Base-by-base conservation (phyloP, 2,888 invertebrate species). In the Anthrax anthrax region DNA sequence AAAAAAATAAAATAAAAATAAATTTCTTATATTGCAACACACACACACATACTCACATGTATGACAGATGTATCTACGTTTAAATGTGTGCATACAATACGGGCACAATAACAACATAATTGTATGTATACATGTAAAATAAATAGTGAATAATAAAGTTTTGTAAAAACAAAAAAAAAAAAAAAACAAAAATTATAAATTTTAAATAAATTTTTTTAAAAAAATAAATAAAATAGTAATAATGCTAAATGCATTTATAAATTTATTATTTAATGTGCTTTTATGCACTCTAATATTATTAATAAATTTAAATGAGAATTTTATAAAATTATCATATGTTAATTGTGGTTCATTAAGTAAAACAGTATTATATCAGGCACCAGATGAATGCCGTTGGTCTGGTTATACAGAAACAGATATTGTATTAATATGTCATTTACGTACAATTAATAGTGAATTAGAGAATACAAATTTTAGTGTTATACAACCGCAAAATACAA, bases 391-490 rank as follows among this genome's bases (percentile, higher is more conserved):
- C 63, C 62, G 66, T 48, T 68, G 67, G 67, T 65, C 64, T 34
- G 65, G 66, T 48, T 60, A 60, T 47, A 61, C 59, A 14, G 65
- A 66, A 51, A 51, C 57, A 38, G 82, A 84, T 67, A 83, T 85
- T 54, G 78, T 82, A 13, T 75, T 85, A 55, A 80, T 80, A 52
- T 84, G 87, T 68, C 78, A 84, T 65, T 73, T 88, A 60, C 74
- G 87, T 57, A 82, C 87, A 46, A 85, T 88, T 62, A 86, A 88
- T 69, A 86, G 86, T 72, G 88, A 85, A 67, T 83, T 83, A 63
- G 88, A 84, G 70, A 84, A 84, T 56, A 90, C 87, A 19, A 89
- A 89, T 70, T 86, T 88, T 64, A 85, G 84, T 69, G 84, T 85
- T 36, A 86, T 88, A 53, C 86, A 87, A 49, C 79, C 84, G 37